These are phyloP conservation scores for Cinclus mexicanus DNA, from an alignment of 2,113 vertebrate genomes.

Conservation along the genomic window DNA sequence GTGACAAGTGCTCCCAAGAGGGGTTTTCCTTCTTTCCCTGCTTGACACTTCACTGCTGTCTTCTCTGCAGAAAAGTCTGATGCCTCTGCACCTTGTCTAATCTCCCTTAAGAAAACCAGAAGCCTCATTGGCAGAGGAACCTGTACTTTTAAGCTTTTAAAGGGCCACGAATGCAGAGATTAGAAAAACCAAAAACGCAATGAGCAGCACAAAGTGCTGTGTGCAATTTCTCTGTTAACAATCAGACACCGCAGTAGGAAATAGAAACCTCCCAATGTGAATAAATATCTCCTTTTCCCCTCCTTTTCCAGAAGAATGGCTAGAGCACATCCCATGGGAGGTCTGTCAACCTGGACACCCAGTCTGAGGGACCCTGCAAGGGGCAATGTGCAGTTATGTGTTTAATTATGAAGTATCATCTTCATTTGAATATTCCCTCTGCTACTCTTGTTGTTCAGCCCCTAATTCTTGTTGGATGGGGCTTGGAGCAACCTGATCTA, in stretches of 20 bases:
- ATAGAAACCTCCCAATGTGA: neutral
- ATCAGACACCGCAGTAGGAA: neutral
- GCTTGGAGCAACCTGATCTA: neutral
- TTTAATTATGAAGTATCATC: neutral
- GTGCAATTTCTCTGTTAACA: neutral
- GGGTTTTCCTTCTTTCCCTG: neutral
- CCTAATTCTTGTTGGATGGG: neutral
- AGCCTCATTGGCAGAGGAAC: neutral
- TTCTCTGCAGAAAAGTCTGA: neutral
- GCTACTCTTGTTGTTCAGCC: neutral
- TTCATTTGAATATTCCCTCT: neutral
- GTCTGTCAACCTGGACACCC: neutral
- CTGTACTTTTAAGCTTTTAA: neutral
- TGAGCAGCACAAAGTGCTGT: neutral
- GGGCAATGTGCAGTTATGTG: neutral
- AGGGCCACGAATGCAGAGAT: neutral
- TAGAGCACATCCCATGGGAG: neutral
- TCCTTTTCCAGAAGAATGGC: neutral
- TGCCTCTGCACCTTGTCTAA: neutral
- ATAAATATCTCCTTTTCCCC: neutral
- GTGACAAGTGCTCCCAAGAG: slow-evolving; percentile 23
- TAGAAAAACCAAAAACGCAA: neutral
- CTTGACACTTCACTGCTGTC: neutral
- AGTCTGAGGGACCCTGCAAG: neutral
- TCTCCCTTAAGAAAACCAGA: neutral